Evolutionary conservation across 2,888 invertebrate genomes (phyloP), one percentile per base, ranked within the genome.

Genomic region (Lamproptera curius): DNA sequence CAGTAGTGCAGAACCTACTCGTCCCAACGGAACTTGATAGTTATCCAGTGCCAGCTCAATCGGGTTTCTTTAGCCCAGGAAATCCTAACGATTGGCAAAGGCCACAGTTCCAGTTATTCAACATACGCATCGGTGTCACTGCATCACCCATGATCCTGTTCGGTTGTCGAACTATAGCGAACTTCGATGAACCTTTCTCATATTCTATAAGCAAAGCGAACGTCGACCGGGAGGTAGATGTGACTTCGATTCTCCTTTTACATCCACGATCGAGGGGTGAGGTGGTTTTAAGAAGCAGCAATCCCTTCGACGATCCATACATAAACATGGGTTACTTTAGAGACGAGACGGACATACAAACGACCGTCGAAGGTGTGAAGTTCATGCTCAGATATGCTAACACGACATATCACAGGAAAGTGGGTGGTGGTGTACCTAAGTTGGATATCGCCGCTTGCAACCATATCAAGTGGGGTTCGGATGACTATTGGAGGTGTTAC

Each of bases 401-500:
- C 10, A 81, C 86, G 0, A 65, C 69, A 0, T 70, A 77, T 54
- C 80, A 62, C 46, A 70, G 57, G 39, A 59, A 67, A 31, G 71
- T 71, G 2, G 55, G 59, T 3, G 76, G 72, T 1, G 58, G 58
- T 31, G 37, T 82, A 4, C 66, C 66, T 0, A 65, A 59, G 42
- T 42, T 76, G 26, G 58, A 68, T 2, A 79, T 92, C 1, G 83
- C 87, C 0, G 89, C 84, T 0, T 93, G 93, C 61, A 75, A 80
- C 5, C 61, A 75, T 1, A 59, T 80, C 2, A 53, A 60, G 1
- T 90, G 89, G 62, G 89, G 81, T 14, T 79, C 88, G 0, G 90
- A 92, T 63, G 73, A 74, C 0, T 93, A 93, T 59, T 92, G 92
- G 90, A 79, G 80, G 35, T 94, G 94, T 61, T 89, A 90, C 59